Base-by-base conservation (phyloP, 2,888 invertebrate species). In the Sinopyrophorus schimmeli region DNA sequence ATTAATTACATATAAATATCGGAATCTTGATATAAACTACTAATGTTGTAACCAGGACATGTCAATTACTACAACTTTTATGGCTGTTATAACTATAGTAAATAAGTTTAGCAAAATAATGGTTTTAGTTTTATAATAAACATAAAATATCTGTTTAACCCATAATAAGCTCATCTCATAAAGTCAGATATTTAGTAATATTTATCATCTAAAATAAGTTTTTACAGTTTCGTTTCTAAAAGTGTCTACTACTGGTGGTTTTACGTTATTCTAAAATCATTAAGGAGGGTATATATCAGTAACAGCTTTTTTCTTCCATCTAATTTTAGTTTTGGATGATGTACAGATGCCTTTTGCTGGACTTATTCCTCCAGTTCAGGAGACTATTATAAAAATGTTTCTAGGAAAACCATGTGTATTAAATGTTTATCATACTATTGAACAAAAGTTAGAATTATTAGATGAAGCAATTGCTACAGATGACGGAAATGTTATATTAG, bases 401-500 rank as follows among this genome's bases (percentile, higher is more conserved):
- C 63, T 76, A 16, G 77, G 78, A 0, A 72, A 76, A 32, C 74
- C 76, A 3, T 77, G 74, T 59, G 71, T 76, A 2, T 64, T 81
- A 27, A 77, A 79, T 61, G 65, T 55, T 24, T 72, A 66, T 58
- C 62, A 64, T 54, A 63, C 56, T 24, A 63, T 90, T 71, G 74
- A 79, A 66, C 83, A 83, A 57, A 92, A 92, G 72, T 81, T 82
- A 21, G 77, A 81, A 47, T 67, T 92, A 7, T 66, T 92, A 5
- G 86, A 89, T 63, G 82, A 82, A 48, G 84, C 89, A 0, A 73
- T 90, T 17, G 76, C 77, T 16, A 78, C 82, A 37, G 86, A 86
- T 3, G 86, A 89, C 72, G 92, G 91, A 14, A 87, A 90, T 77
- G 81, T 85, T 14, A 84, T 90, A 56, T 73, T 87, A 38, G 79